phyloP scores from a whole-genome alignment of 2,113 vertebrate genomes.

The Ophiodon elongatus region DNA sequence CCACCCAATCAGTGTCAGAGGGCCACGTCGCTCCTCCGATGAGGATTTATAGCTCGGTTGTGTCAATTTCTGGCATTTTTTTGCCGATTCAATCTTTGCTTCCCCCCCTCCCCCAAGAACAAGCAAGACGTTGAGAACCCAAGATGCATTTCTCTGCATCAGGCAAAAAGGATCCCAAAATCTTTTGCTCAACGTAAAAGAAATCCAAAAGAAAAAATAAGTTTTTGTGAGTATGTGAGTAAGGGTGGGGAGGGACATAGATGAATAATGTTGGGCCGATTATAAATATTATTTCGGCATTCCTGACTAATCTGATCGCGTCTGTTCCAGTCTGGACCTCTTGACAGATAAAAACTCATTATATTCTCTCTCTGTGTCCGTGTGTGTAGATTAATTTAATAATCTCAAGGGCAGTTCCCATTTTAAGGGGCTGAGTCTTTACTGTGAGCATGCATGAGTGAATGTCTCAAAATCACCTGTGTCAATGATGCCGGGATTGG shows the following conservation, averaged over 20 bases:
- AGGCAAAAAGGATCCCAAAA: too few relatives aligned
- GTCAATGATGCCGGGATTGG: constrained; percentile 82
- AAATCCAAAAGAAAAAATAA: neutral
- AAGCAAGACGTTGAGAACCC: too few relatives aligned
- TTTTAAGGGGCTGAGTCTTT: neutral
- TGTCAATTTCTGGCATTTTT: neutral
- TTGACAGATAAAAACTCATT: too few relatives aligned
- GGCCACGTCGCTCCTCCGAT: neutral
- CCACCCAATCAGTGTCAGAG: neutral
- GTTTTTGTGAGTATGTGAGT: neutral
- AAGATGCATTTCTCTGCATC: too few relatives aligned
- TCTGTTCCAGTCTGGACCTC: neutral
- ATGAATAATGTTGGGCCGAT: neutral
- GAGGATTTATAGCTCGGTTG: neutral
- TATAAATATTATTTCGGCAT: neutral
- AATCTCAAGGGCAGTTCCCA: neutral
- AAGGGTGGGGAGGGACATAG: neutral
- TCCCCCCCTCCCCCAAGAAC: too few relatives aligned
- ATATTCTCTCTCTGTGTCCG: neutral
- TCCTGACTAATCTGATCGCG: neutral
- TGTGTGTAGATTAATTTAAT: neutral
- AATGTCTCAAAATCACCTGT: constrained; percentile 71
- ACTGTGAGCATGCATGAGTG: neutral
- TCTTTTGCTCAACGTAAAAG: too few relatives aligned
- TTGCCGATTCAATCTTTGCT: neutral